Evolutionary conservation across 2,888 invertebrate genomes (phyloP), one percentile per base, ranked within the genome.

Genomic region (Philereme transversata): DNA sequence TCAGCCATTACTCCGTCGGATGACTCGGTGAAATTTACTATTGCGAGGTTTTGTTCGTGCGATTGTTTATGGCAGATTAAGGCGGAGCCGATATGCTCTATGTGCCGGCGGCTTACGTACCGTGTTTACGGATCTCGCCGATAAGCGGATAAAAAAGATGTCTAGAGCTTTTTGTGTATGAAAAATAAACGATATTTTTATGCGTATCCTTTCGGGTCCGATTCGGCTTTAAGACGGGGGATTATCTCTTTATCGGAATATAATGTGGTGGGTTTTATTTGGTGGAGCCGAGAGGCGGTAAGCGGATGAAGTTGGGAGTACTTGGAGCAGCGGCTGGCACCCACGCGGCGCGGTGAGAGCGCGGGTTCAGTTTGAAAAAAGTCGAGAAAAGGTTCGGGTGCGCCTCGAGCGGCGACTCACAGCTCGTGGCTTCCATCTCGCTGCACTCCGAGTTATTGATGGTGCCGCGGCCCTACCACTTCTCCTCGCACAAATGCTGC

Each of bases 41-140:
- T 83, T 77, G 79, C 77, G 72, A 73, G 81, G 83, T 81, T 83
- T 81, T 79, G 85, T 81, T 79, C 77, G 75, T 69, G 77, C 80
- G 79, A 84, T 85, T 86, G 86, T 86, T 86, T 86, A 86, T 80
- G 79, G 83, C 80, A 79, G 85, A 85, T 85, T 81, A 83, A 81
- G 81, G 82, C 79, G 73, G 72, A 75, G 75, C 75, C 81, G 82
- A 83, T 81, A 79, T 78, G 80, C 74, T 79, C 69, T 63, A 70
- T 74, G 74, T 73, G 62, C 76, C 67, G 62, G 62, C 57, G 72
- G 76, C 77, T 78, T 76, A 75, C 68, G 71, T 75, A 76, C 78
- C 74, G 73, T 78, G 77, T 79, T 81, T 81, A 79, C 79, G 76
- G 81, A 82, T 81, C 80, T 71, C 72, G 59, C 58, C 76, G 64